Evolutionary conservation across 2,113 vertebrate species (phyloP).

Genomic region (Peromyscus californicus): DNA sequence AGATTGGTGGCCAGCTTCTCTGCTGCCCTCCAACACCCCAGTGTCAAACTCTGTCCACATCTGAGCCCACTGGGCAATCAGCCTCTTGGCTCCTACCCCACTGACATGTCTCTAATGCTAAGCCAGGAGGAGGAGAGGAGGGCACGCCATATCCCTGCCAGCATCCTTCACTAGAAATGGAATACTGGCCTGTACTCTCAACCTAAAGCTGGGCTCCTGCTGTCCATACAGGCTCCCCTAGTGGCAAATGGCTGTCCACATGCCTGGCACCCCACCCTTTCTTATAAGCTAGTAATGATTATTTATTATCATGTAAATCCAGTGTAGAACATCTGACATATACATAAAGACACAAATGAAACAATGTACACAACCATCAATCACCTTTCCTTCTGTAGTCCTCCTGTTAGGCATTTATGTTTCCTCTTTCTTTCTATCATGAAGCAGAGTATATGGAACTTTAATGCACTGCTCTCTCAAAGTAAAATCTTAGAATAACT

Average conservation of each 20-base stretch:
- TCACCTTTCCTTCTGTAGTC: neutral
- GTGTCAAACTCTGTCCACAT: neutral
- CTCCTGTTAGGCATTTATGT: neutral
- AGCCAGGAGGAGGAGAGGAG: neutral
- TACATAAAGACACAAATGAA: neutral
- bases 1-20: neutral
- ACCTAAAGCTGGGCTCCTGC: neutral
- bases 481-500: neutral
- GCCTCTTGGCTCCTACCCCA: neutral
- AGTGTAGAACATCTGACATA: neutral
- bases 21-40: neutral
- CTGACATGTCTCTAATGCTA: neutral
- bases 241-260: neutral
- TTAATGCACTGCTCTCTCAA: neutral
- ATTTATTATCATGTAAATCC: neutral
- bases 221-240: neutral
- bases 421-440: neutral
- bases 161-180: neutral
- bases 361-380: neutral
- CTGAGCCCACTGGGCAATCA: fast-evolving
- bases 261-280: neutral
- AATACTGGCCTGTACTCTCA: neutral
- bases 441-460: neutral
- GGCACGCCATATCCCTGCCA: fast-evolving
- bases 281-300: neutral